These are phyloP conservation scores for Laupala kohalensis DNA, from an alignment of 1,140 invertebrate genomes.

Conservation along the genomic window DNA sequence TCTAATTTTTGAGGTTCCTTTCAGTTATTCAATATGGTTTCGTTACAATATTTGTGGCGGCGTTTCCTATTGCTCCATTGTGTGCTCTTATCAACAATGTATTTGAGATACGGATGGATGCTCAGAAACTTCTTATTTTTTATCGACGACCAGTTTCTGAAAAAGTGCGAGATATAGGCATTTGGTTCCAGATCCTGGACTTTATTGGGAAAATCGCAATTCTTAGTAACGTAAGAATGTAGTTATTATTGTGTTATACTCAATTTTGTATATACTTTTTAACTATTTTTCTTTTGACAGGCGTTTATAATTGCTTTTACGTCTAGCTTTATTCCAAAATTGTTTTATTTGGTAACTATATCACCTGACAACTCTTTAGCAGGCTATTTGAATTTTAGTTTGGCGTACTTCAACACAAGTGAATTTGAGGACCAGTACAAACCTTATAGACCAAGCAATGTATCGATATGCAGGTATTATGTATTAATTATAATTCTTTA, in stretches of 20 bases:
- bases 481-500: neutral
- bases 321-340: slow-evolving; percentile 49
- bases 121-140: slow-evolving; percentile 33
- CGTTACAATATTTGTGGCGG: slow-evolving; percentile 40
- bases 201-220: slow-evolving; percentile 80
- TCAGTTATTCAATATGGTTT: slow-evolving; percentile 37
- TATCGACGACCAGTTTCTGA: slow-evolving; percentile 34
- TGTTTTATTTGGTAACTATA: slow-evolving; percentile 36
- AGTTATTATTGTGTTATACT: neutral
- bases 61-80: slow-evolving; percentile 39
- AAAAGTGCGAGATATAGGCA: slow-evolving; percentile 62
- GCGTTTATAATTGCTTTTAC: slow-evolving; percentile 62
- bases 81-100: slow-evolving; percentile 40
- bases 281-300: slow-evolving; percentile 24
- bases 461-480: slow-evolving; percentile 12
- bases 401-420: slow-evolving; percentile 34
- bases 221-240: slow-evolving; percentile 73
- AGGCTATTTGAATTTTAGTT: slow-evolving; percentile 37
- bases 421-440: slow-evolving; percentile 25
- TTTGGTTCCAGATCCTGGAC: slow-evolving; percentile 86
- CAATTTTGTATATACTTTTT: neutral
- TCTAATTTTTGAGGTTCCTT: neutral
- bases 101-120: slow-evolving; percentile 38
- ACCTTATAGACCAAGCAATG: slow-evolving; percentile 1
- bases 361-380: slow-evolving; percentile 27